These are phyloP conservation scores for Paramuricea clavata DNA, from an alignment of 92 coral and sea anemone species.

Conservation along the genomic window DNA sequence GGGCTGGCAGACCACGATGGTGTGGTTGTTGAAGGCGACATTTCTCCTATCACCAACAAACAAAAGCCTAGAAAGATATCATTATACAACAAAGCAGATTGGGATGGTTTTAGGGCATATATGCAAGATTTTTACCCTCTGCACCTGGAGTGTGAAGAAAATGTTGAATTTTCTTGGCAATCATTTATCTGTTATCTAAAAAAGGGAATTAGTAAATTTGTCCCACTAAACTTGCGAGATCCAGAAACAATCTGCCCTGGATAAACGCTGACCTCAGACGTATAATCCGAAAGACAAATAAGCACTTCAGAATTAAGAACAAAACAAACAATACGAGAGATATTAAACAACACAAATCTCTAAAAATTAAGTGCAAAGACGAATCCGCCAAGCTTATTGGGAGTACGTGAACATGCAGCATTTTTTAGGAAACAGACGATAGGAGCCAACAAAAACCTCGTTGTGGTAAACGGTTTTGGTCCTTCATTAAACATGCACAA, in stretches of 20 bases:
- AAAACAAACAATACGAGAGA: slow-evolving; percentile 15
- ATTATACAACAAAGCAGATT: slow-evolving; percentile 35
- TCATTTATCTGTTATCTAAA: neutral
- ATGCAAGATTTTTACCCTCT: neutral
- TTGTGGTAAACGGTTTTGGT: slow-evolving; percentile 30
- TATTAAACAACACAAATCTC: slow-evolving; percentile 42
- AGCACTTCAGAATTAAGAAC: slow-evolving; percentile 24
- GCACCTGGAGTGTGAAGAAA: neutral
- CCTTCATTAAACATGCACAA: slow-evolving; percentile 51
- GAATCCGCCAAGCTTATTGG: slow-evolving; percentile 37
- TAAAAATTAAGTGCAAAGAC: slow-evolving; percentile 34
- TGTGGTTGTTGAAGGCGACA: too few relatives aligned
- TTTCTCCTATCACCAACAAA: too few relatives aligned
- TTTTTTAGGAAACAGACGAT: neutral
- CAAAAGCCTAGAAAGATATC: slow-evolving; percentile 44
- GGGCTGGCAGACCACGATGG: too few relatives aligned
- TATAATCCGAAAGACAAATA: slow-evolving; percentile 39
- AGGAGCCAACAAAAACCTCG: neutral
- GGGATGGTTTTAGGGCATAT: slow-evolving; percentile 45
- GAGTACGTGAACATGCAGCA: slow-evolving; percentile 9
- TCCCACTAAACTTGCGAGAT: slow-evolving; percentile 36
- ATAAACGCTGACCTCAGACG: slow-evolving; percentile 44
- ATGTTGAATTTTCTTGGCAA: slow-evolving; percentile 33
- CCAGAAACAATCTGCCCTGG: slow-evolving; percentile 9
- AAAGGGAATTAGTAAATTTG: slow-evolving; percentile 19